Evolutionary conservation across 2,797 vertebrate genomes (phyloP).

Genomic region (Euthynnus affinis): DNA sequence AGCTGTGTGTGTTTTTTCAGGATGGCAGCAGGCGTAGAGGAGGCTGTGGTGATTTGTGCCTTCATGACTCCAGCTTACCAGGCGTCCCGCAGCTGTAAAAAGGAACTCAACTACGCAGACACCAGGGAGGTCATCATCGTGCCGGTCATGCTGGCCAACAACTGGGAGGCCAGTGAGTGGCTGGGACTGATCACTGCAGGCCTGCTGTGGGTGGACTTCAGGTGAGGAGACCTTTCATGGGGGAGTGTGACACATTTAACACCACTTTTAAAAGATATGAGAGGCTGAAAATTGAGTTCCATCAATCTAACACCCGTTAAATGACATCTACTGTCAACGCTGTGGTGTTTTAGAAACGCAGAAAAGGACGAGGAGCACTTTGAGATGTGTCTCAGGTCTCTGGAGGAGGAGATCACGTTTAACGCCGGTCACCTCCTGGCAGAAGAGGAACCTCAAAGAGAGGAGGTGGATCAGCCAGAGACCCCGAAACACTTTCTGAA

Average conservation of each 20-base stretch:
- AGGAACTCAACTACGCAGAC: constrained; percentile 77
- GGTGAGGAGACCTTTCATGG: constrained; percentile 52
- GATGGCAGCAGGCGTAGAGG: constrained; percentile 78
- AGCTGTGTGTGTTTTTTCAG: constrained; percentile 35
- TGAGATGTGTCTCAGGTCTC: constrained; percentile 64
- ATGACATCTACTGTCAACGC: not conserved
- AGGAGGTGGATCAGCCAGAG: constrained; percentile 49
- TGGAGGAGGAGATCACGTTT: constrained; percentile 76
- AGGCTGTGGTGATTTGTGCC: constrained; percentile 71
- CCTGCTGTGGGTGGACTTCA: constrained; percentile 78
- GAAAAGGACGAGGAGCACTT: constrained; percentile 63
- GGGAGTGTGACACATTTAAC: not conserved
- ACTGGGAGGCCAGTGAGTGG: constrained; percentile 81
- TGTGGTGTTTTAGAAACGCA: constrained; percentile 45
- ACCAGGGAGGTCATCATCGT: constrained; percentile 62
- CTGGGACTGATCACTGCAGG: constrained; percentile 77
- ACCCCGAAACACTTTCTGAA: constrained; percentile 38
- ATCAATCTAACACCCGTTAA: not conserved
- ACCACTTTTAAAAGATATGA: not conserved
- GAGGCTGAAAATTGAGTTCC: not conserved
- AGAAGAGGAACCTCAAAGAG: constrained; percentile 20
- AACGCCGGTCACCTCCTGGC: constrained; percentile 62
- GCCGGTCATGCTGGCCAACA: constrained; percentile 68
- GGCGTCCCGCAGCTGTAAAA: constrained; percentile 77
- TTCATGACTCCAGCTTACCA: constrained; percentile 78